Evolutionary conservation across 2,113 vertebrate species (phyloP).

Genomic region (Macquaria ambigua): DNA sequence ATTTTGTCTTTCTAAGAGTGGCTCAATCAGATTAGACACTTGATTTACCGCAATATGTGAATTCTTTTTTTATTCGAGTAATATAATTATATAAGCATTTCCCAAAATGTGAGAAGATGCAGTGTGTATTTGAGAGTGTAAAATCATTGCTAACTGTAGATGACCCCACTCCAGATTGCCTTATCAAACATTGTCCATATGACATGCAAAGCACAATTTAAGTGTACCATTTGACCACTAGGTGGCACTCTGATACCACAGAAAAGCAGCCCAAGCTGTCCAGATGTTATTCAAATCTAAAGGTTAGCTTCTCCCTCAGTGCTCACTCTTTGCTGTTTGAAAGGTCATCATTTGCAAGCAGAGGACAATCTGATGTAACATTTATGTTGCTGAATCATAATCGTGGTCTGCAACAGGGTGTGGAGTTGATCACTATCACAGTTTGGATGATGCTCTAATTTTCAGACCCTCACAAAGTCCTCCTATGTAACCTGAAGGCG

Average conservation of each 20-base stretch:
- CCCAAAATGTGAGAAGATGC: neutral
- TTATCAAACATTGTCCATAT: neutral
- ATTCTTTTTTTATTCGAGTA: neutral
- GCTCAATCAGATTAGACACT: conserved; percentile 16
- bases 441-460: conserved; percentile 36
- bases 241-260: conserved; percentile 74
- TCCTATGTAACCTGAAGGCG: conserved; percentile 28
- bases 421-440: conserved; percentile 55
- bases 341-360: conserved; percentile 73
- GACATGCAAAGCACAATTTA: neutral
- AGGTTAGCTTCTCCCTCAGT: conserved; percentile 64
- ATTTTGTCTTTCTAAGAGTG: neutral
- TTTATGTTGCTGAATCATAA: conserved; percentile 65
- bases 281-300: conserved; percentile 64
- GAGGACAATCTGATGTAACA: conserved; percentile 68
- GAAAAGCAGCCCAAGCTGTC: conserved; percentile 1
- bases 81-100: neutral
- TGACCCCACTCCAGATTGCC: neutral
- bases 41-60: neutral
- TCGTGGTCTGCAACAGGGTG: conserved; percentile 18
- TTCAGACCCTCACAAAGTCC: conserved; percentile 12
- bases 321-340: conserved; percentile 57
- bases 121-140: neutral
- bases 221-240: conserved; percentile 51
- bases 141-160: conserved; percentile 5